Conservation (phyloP, 2,113 vertebrate species). For the Etheostoma spectabile region DNA sequence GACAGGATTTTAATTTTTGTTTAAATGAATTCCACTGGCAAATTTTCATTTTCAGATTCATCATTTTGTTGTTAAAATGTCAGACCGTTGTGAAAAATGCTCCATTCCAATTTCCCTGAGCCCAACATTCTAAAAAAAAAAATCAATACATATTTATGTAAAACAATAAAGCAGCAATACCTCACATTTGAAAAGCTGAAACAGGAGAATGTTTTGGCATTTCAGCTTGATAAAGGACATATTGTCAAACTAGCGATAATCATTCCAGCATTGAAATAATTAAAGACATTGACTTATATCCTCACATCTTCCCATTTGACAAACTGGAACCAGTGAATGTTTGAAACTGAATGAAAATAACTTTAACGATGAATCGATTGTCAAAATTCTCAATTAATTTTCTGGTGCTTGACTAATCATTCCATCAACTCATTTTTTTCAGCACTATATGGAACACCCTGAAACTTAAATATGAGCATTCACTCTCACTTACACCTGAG, state of each 20-base stretch:
- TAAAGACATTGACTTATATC: background rate
- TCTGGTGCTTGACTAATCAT: background rate
- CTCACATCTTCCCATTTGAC: background rate
- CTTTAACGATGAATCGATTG: background rate
- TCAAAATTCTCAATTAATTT: background rate
- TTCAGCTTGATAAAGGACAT: background rate
- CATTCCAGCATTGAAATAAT: background rate
- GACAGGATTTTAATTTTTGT: background rate
- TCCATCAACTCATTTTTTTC: background rate
- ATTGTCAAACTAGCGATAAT: background rate
- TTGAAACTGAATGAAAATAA: background rate
- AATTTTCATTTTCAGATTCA: too few relatives aligned
- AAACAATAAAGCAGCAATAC: too few relatives aligned
- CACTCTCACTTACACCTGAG: background rate
- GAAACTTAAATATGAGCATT: fast-evolving
- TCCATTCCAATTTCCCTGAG: too few relatives aligned
- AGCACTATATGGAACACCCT: background rate
- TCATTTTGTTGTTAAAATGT: too few relatives aligned
- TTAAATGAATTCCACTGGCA: background rate
- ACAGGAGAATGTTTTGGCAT: background rate
- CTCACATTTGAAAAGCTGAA: background rate
- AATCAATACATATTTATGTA: too few relatives aligned
- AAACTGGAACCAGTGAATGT: background rate
- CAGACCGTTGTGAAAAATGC: too few relatives aligned
- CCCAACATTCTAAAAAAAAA: too few relatives aligned